Evolutionary conservation across 53 echinoderm and acorn worm species (phyloP).

Genomic region (Hippasteria phrygiana): DNA sequence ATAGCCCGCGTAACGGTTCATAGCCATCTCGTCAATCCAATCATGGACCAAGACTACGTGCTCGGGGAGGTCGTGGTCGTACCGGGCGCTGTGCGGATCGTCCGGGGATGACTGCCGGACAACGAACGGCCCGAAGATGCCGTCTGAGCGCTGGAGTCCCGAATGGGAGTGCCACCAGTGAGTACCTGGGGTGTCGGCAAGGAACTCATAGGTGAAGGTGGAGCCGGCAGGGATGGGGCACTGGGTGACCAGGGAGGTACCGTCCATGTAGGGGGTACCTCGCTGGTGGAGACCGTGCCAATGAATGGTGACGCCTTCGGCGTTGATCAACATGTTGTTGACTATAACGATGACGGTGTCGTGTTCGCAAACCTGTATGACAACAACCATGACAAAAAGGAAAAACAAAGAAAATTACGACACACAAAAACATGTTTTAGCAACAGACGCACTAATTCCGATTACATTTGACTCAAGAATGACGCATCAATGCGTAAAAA

Average conservation of each 20-base stretch:
- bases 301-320: slow-evolving; percentile 85
- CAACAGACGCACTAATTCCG: no score
- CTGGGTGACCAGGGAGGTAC: slow-evolving; percentile 79
- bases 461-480: no score
- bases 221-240: slow-evolving; percentile 70
- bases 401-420: not conserved
- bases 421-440: no score
- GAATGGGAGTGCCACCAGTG: slow-evolving; percentile 94
- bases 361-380: slow-evolving; percentile 85
- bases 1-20: slow-evolving; percentile 56
- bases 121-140: slow-evolving; percentile 80
- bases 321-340: slow-evolving; percentile 73
- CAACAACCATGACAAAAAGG: not conserved
- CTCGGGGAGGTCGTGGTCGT: slow-evolving; percentile 64
- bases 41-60: slow-evolving; percentile 67
- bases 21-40: slow-evolving; percentile 38
- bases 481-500: no score
- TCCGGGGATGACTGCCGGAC: slow-evolving; percentile 63
- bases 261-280: slow-evolving; percentile 90
- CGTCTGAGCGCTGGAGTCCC: slow-evolving; percentile 83
- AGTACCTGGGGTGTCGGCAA: slow-evolving; percentile 75
- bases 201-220: slow-evolving; percentile 82
- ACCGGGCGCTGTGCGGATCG: slow-evolving; percentile 54
- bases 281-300: slow-evolving; percentile 93
- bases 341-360: slow-evolving; percentile 83